Conservation (phyloP, 2,113 vertebrate species). For the Malurus cyaneus region DNA sequence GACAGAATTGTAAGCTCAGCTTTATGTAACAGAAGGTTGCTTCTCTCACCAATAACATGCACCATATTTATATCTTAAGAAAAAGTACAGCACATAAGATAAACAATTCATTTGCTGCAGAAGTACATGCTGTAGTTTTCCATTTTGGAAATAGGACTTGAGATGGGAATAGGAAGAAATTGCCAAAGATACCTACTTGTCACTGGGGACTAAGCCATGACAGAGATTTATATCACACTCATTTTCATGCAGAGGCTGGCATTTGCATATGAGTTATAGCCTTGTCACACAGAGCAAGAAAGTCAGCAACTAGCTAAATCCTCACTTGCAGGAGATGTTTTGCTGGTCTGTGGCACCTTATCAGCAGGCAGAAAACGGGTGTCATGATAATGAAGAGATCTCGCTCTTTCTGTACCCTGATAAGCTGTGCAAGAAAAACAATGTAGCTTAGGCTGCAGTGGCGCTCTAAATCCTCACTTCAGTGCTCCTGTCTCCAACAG, state of each 20-base stretch:
- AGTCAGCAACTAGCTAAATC: background rate
- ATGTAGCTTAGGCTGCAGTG: background rate
- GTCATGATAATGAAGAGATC: background rate
- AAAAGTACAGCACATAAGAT: background rate
- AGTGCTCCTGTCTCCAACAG: background rate
- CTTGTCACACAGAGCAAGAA: background rate
- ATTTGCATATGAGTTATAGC: conserved; percentile 12
- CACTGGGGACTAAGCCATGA: background rate
- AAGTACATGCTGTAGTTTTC: background rate
- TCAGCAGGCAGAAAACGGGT: background rate
- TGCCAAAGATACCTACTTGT: background rate
- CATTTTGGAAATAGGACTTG: background rate
- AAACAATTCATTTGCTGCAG: background rate
- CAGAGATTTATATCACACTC: background rate
- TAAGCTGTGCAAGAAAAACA: background rate
- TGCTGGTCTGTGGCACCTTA: background rate
- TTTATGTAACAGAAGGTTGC: conserved; percentile 3
- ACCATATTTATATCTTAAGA: background rate
- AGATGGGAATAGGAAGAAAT: background rate
- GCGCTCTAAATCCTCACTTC: background rate
- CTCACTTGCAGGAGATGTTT: background rate
- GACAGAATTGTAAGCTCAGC: background rate
- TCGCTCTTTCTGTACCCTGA: background rate
- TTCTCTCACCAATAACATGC: background rate
- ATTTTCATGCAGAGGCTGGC: background rate